Evolutionary conservation across 1,140 invertebrate species (phyloP), one percentile per base, ranked within the genome.

Genomic region (Globodera rostochiensis): DNA sequence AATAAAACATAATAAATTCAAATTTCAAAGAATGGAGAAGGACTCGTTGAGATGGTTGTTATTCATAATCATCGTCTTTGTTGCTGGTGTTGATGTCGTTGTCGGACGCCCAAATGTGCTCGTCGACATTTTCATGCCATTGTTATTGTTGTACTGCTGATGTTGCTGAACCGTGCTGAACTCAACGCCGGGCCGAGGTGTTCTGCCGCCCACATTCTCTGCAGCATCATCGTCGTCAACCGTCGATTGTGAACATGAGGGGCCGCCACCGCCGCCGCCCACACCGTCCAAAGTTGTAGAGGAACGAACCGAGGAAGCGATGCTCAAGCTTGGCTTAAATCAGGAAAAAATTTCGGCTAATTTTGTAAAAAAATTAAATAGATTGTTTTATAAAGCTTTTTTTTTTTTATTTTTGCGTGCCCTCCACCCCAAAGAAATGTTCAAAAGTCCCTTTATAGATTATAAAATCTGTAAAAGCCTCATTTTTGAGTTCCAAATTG

Each of bases 21-120:
- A 36, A 36, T 1, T 64, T 64, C 36, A 71, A 71, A 71, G 69
- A 45, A 71, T 71, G 36, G 69, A 71, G 25, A 71, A 71, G 46
- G 69, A 71, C 25, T 71, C 69, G 69, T 71, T 71, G 69, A 13
- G 69, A 36, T 71, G 69, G 69, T 64, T 53, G 50, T 13, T 15
- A 64, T 15, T 19, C 13, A 19, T 64, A 15, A 6, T 19, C 57
- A 64, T 64, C 57, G 19, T 19, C 57, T 19, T 13, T 15, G 19
- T 64, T 64, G 57, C 15, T 11, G 13, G 13, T 6, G 57, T 19
- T 64, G 11, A 3, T 19, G 15, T 15, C 6, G 57, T 19, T 64
- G 57, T 11, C 11, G 13, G 19, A 6, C 57, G 6, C 13, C 57
- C 5, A 19, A 64, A 64, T 64, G 57, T 64, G 15, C 57, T 64